Evolutionary conservation across 2,888 invertebrate species (phyloP).

Genomic region (Himalopsyche japonica): DNA sequence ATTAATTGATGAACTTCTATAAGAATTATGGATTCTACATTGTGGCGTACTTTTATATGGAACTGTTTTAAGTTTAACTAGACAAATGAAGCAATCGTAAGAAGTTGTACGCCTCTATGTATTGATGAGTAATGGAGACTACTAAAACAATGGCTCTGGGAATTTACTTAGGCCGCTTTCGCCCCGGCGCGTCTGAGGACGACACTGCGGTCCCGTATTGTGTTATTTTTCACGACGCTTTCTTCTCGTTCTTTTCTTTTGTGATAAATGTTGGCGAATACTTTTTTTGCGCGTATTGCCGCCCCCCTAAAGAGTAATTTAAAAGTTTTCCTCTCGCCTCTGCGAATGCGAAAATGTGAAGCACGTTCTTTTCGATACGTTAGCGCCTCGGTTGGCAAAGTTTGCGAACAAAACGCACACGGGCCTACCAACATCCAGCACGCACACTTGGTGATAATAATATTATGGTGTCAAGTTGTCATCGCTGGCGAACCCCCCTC

Average conservation of each 20-base stretch:
- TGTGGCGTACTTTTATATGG: no score
- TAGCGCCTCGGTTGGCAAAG: background rate
- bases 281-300: constrained; percentile 1
- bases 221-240: background rate
- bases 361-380: background rate
- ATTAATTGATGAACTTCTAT: no score
- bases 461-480: background rate
- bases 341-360: background rate
- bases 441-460: background rate
- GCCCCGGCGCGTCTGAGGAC: background rate
- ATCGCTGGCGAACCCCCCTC: background rate
- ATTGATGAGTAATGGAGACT: no score
- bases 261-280: constrained; percentile 1
- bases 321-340: background rate
- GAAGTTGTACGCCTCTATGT: no score
- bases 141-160: no score
- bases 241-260: background rate
- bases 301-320: background rate
- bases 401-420: background rate
- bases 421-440: background rate
- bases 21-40: no score
- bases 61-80: no score
- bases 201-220: background rate
- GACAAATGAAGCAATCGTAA: no score
- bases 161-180: no score